Percentiles rank a stretch among this genome's conserved stretches.
Evolutionary conservation across 1,140 invertebrate species (phyloP).

Genomic region (Armadillidium nasatum): DNA sequence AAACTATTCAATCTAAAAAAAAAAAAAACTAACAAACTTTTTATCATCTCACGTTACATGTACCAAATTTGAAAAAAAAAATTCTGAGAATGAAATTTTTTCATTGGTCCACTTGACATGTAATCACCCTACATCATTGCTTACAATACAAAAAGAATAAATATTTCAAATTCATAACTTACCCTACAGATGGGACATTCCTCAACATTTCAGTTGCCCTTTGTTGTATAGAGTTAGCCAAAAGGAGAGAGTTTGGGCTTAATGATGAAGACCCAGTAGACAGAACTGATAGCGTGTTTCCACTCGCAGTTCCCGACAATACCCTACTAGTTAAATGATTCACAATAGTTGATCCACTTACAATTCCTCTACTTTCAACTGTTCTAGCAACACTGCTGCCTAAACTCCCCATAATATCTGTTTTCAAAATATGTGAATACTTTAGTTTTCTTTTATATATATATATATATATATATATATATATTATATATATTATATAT

Average conservation of each 20-base stretch:
- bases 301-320: neutral
- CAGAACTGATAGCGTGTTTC: neutral
- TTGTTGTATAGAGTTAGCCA: neutral
- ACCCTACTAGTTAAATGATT: slow-evolving; percentile 8
- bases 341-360: neutral
- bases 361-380: slow-evolving; percentile 4
- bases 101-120: too few relatives aligned
- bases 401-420: slow-evolving; percentile 8
- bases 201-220: neutral
- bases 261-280: neutral
- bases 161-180: neutral
- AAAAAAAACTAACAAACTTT: too few relatives aligned
- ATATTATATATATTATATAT: too few relatives aligned
- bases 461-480: too few relatives aligned
- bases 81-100: too few relatives aligned
- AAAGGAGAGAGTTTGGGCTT: neutral
- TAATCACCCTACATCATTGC: too few relatives aligned
- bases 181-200: neutral
- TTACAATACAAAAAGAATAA: too few relatives aligned
- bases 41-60: too few relatives aligned
- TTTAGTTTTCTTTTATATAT: too few relatives aligned
- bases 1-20: too few relatives aligned
- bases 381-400: neutral
- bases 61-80: too few relatives aligned
- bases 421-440: too few relatives aligned